Evolutionary conservation across 2,113 vertebrate genomes (phyloP).

Genomic region (Boulengerochromis microlepis): DNA sequence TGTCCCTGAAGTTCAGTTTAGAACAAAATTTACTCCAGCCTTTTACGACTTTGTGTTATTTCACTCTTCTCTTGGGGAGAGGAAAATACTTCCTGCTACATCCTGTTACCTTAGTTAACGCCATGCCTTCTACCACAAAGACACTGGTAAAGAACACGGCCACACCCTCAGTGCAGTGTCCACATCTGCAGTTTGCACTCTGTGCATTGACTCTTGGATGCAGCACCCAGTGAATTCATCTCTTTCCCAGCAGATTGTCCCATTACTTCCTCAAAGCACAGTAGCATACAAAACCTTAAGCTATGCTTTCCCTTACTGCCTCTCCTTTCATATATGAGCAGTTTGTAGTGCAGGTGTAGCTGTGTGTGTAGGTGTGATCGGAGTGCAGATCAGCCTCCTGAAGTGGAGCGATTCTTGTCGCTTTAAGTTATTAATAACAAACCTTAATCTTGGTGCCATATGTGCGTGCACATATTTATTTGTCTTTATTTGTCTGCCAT

Average conservation of each 20-base stretch:
- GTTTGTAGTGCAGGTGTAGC: background rate
- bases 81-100: background rate
- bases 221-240: background rate
- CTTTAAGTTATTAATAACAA: constrained; percentile 42
- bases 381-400: constrained; percentile 70
- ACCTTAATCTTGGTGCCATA: constrained; percentile 16
- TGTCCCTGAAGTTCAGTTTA: background rate
- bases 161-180: background rate
- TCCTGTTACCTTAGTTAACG: background rate
- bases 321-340: background rate
- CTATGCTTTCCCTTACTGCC: background rate
- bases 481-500: constrained; percentile 29
- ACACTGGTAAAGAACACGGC: background rate
- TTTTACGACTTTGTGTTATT: background rate
- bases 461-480: constrained; percentile 19
- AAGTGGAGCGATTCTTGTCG: background rate
- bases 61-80: background rate
- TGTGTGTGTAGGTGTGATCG: constrained; percentile 74
- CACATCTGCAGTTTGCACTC: background rate
- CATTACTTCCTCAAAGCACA: background rate
- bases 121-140: background rate
- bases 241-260: background rate
- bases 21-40: background rate
- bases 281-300: background rate
- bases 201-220: background rate